Evolutionary conservation across 2,888 invertebrate genomes (phyloP).

Genomic region (Drosophila limbata): DNA sequence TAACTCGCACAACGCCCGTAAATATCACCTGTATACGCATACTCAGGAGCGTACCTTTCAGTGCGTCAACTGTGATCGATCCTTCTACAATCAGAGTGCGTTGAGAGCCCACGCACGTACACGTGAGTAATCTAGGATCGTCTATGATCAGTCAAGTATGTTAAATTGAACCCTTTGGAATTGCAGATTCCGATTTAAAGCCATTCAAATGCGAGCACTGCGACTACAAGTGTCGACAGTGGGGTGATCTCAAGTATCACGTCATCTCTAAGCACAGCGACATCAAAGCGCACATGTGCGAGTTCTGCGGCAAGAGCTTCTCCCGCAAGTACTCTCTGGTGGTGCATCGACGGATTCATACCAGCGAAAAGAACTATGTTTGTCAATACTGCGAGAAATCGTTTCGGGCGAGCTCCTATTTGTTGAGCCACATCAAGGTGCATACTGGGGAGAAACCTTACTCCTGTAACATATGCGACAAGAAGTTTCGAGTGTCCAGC

Average conservation of each 20-base stretch:
- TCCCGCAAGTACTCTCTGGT: constrained; percentile 93
- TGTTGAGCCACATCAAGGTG: constrained; percentile 93
- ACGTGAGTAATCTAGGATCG: constrained; percentile 81
- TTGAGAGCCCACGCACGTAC: constrained; percentile 93
- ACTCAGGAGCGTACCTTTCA: constrained; percentile 91
- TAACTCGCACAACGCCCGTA: constrained; percentile 92
- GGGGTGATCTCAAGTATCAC: constrained; percentile 96
- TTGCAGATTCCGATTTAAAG: constrained; percentile 90
- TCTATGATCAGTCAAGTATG: neutral
- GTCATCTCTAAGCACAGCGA: constrained; percentile 92
- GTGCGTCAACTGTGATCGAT: constrained; percentile 92
- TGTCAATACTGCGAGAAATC: constrained; percentile 94
- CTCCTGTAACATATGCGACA: constrained; percentile 91
- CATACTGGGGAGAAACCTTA: constrained; percentile 94
- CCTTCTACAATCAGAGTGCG: constrained; percentile 93
- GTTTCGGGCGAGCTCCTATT: constrained; percentile 94
- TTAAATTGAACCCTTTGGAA: neutral
- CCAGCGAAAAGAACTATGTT: constrained; percentile 94
- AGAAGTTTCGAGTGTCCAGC: constrained; percentile 92
- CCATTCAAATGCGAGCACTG: constrained; percentile 93
- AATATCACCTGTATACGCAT: constrained; percentile 93
- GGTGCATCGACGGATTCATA: constrained; percentile 94
- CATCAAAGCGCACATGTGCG: constrained; percentile 93
- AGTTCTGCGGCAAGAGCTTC: constrained; percentile 95
- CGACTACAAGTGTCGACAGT: constrained; percentile 92